Evolutionary conservation across 2,797 vertebrate genomes (phyloP), one percentile per base, ranked within the genome.

Genomic region (Malacoctenus gilli): DNA sequence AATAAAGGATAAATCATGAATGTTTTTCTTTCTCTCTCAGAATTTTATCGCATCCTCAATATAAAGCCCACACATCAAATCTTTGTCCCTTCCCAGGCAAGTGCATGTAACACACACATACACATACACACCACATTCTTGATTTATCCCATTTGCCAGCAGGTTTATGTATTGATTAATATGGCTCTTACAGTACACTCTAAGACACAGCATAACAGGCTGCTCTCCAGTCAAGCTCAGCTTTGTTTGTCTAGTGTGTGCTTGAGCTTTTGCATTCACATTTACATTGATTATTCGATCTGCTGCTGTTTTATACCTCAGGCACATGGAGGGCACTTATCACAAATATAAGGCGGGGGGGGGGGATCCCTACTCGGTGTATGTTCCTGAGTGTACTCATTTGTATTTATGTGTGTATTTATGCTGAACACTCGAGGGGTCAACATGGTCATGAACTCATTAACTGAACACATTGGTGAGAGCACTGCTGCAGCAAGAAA

Each of bases 121-220:
- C 37, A 39, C n/a, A 34, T 18, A 12, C 42, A 62, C 40, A 38
- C 4, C 3, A 14, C 10, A 15, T 46, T 48, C 36, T 10, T 44
- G 41, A 51, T 53, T 68, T 57, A 69, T 55, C 41, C 43, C 49
- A 36, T n/a, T 40, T 18, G 19, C 62, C 51, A 57, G 57, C 68
- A 71, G 61, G 61, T 19, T 84, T 70, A 82, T 75, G 42, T 77
- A 73, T 78, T 84, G 80, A 84, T 78, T 85, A 75, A 79, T 79
- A 63, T 55, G 37, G 64, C 49, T 72, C 22, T 54, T 42, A 50
- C 56, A 76, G 83, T 72, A 57, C 50, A 59, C 65, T 64, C 58
- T n/a, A n/a, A n/a, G n/a, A n/a, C n/a, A n/a, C n/a, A n/a, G n/a
- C n/a, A n/a, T n/a, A 59, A 59, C 46, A 59, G 38, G 25, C 62